phyloP scores from a whole-genome alignment of 2,113 vertebrate genomes.

The Chiloscyllium plagiosum region DNA sequence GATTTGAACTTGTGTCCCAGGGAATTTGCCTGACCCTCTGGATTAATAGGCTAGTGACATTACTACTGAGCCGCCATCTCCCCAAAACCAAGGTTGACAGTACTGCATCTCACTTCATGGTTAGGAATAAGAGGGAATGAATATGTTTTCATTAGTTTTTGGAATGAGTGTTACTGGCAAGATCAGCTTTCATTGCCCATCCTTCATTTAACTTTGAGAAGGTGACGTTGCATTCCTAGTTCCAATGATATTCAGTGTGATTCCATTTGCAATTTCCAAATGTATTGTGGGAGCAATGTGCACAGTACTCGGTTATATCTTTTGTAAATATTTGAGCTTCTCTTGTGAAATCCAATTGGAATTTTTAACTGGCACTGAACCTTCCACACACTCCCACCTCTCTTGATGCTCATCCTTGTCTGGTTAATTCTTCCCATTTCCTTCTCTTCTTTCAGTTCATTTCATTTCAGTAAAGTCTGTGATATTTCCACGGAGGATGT shows the following conservation, averaged over 20 bases:
- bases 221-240: neutral
- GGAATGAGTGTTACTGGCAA: neutral
- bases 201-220: too few species aligned
- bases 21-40: too few species aligned
- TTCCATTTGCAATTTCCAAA: neutral
- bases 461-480: conserved; percentile 15
- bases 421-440: conserved; percentile 32
- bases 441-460: conserved; percentile 30
- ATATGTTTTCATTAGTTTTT: neutral
- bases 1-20: too few species aligned
- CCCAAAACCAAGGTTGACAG: neutral
- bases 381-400: neutral
- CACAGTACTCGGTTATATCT: neutral
- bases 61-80: too few species aligned
- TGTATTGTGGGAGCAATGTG: neutral
- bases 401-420: neutral
- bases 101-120: neutral
- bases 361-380: neutral
- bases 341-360: neutral
- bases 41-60: too few species aligned
- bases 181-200: neutral
- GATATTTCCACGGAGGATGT: neutral
- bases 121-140: neutral
- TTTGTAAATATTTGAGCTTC: neutral
- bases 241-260: neutral